Percentiles rank a stretch among this genome's conserved stretches.
These are phyloP conservation scores for Ophion obscuratus DNA, from an alignment of 2,888 invertebrate species.

Conservation along the genomic window DNA sequence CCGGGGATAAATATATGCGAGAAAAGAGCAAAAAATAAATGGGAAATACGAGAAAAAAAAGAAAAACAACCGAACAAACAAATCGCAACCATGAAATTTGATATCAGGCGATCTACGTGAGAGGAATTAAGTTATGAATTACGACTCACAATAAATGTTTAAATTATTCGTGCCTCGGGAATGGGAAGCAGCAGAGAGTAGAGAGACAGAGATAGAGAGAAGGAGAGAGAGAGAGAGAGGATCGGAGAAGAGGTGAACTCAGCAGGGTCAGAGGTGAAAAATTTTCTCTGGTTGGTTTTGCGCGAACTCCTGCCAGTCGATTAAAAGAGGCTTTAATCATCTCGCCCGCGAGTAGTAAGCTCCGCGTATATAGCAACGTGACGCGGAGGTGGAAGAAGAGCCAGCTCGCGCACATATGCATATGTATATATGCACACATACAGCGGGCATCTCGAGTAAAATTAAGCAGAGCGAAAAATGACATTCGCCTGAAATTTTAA, in stretches of 20 bases:
- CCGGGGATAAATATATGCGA: slow-evolving; percentile 36
- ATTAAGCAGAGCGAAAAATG: not conserved
- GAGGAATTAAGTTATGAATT: slow-evolving; percentile 67
- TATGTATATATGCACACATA: slow-evolving; percentile 6
- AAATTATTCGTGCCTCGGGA: slow-evolving; percentile 62
- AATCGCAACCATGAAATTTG: slow-evolving; percentile 59
- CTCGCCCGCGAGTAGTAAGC: slow-evolving; percentile 60
- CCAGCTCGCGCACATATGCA: not conserved
- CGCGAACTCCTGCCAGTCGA: slow-evolving; percentile 69
- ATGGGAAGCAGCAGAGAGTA: slow-evolving; percentile 57
- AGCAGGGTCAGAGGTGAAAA: slow-evolving; percentile 70
- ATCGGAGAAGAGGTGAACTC: slow-evolving; percentile 60
- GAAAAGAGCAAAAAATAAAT: slow-evolving; percentile 10
- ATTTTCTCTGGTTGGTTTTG: slow-evolving; percentile 69
- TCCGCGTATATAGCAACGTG: slow-evolving; percentile 43
- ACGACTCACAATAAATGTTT: slow-evolving; percentile 66
- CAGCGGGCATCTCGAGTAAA: slow-evolving; percentile 26
- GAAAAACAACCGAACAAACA: slow-evolving; percentile 1
- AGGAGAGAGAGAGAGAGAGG: not conserved
- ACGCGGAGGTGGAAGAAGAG: slow-evolving; percentile 47
- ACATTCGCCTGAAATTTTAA: too few relatives aligned
- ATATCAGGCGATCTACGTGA: slow-evolving; percentile 53
- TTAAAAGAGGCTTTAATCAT: slow-evolving; percentile 73
- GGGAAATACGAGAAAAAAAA: slow-evolving; percentile 1
- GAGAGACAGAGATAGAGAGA: slow-evolving; percentile 10